These are phyloP conservation scores for Reticulitermes lucifugus DNA, from an alignment of 2,888 invertebrate genomes.

Conservation along the genomic window DNA sequence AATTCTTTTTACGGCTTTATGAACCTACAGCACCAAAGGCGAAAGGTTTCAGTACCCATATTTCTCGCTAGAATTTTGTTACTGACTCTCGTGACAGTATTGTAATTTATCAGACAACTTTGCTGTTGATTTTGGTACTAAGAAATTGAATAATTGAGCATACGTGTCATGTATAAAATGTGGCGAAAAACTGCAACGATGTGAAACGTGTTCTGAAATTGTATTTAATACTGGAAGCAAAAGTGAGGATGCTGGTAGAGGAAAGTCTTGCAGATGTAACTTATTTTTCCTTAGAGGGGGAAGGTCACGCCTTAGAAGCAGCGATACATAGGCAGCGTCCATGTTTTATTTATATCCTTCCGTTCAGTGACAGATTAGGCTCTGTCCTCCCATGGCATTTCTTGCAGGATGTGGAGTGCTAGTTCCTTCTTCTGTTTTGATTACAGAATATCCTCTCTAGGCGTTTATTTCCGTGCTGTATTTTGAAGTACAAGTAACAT, in stretches of 20 bases:
- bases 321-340: neutral
- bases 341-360: slow-evolving; percentile 5
- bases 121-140: too few relatives aligned
- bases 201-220: too few relatives aligned
- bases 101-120: too few relatives aligned
- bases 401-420: neutral
- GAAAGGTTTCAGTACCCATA: too few relatives aligned
- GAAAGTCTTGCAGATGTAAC: neutral
- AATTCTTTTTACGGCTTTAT: too few relatives aligned
- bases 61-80: too few relatives aligned
- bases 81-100: too few relatives aligned
- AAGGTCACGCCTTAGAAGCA: neutral
- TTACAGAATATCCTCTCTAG: neutral
- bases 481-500: neutral
- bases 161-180: too few relatives aligned
- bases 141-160: too few relatives aligned
- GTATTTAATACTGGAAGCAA: neutral
- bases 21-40: too few relatives aligned
- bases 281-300: neutral
- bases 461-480: neutral
- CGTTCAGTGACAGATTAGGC: neutral
- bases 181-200: too few relatives aligned
- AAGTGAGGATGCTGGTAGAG: neutral
- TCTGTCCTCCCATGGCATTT: neutral
- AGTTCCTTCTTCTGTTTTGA: neutral